These are phyloP conservation scores for Thamnophis elegans DNA, from an alignment of 2,797 vertebrate genomes.

Conservation along the genomic window DNA sequence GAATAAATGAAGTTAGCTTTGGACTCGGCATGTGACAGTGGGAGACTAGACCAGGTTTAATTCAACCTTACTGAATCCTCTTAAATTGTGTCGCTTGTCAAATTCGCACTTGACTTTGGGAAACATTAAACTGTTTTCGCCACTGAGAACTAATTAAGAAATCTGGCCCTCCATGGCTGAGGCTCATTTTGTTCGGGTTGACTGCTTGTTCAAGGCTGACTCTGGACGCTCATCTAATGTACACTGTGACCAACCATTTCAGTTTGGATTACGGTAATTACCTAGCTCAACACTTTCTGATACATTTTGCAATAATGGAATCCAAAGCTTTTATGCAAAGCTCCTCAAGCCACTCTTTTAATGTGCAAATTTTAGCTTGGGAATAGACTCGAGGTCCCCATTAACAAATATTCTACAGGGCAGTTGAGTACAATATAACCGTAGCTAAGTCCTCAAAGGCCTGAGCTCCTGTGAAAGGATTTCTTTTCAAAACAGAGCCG, in stretches of 20 bases:
- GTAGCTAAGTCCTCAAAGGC: neutral
- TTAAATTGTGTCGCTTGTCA: slow-evolving; percentile 63
- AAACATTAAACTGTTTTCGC: slow-evolving; percentile 66
- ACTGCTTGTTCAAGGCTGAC: slow-evolving; percentile 72
- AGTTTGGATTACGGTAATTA: slow-evolving; percentile 71
- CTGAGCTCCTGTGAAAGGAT: fast-evolving
- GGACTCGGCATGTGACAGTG: slow-evolving; percentile 32
- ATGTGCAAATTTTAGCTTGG: slow-evolving; percentile 55
- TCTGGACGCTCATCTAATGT: slow-evolving; percentile 71
- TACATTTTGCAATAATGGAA: slow-evolving; percentile 65
- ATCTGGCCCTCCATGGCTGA: slow-evolving; percentile 63
- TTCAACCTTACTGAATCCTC: slow-evolving; percentile 50
- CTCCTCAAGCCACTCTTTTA: slow-evolving; percentile 56
- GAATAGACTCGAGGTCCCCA: slow-evolving; percentile 19
- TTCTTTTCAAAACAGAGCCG: neutral
- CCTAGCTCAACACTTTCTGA: slow-evolving; percentile 67
- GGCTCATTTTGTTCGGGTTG: slow-evolving; percentile 76
- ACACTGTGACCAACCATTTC: slow-evolving; percentile 64
- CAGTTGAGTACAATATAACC: neutral
- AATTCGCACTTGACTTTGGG: slow-evolving; percentile 69
- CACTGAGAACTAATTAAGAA: slow-evolving; percentile 77
- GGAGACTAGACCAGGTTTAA: slow-evolving; percentile 48
- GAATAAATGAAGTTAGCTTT: slow-evolving; percentile 56
- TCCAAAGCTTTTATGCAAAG: slow-evolving; percentile 58
- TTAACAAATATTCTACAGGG: neutral